Percentiles rank a stretch among this genome's conserved stretches.
These are phyloP conservation scores for Orchestia grillus DNA, from an alignment of 1,140 invertebrate species.

Conservation along the genomic window DNA sequence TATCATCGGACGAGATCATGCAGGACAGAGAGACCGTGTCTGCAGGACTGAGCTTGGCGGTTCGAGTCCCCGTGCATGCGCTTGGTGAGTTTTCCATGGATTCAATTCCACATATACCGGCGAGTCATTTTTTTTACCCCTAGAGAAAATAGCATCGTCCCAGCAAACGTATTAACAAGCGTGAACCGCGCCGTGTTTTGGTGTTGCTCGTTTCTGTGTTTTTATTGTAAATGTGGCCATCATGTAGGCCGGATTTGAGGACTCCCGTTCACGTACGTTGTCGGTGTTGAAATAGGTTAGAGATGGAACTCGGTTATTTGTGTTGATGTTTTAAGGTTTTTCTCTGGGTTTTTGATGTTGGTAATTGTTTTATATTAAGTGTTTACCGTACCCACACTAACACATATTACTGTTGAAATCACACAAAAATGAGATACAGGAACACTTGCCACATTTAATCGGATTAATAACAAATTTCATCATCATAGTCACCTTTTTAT, in stretches of 20 bases:
- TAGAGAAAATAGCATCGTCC: too few relatives aligned
- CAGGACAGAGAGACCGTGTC: constrained; percentile 5
- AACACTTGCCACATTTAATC: too few relatives aligned
- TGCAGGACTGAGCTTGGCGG: not conserved
- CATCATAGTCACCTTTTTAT: too few relatives aligned
- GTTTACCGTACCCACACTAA: not conserved
- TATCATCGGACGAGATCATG: not conserved
- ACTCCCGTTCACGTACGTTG: not conserved
- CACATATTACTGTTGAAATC: not conserved
- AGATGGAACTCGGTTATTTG: not conserved
- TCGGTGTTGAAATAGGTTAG: not conserved
- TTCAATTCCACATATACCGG: too few relatives aligned
- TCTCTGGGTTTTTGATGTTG: not conserved
- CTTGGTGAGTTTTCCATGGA: not conserved
- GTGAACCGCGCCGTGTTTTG: not conserved
- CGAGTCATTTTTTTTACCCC: too few relatives aligned
- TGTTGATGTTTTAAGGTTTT: not conserved
- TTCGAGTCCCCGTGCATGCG: not conserved
- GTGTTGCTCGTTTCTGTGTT: not conserved
- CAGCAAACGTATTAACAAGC: too few relatives aligned
- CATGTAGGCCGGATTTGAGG: not conserved
- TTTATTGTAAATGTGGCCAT: not conserved
- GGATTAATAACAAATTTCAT: too few relatives aligned
- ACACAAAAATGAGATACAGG: too few relatives aligned
- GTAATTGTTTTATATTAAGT: not conserved